Percentiles rank a stretch among this genome's conserved stretches.
Evolutionary conservation across 2,888 invertebrate species (phyloP).

Genomic region (Papilio demoleus): DNA sequence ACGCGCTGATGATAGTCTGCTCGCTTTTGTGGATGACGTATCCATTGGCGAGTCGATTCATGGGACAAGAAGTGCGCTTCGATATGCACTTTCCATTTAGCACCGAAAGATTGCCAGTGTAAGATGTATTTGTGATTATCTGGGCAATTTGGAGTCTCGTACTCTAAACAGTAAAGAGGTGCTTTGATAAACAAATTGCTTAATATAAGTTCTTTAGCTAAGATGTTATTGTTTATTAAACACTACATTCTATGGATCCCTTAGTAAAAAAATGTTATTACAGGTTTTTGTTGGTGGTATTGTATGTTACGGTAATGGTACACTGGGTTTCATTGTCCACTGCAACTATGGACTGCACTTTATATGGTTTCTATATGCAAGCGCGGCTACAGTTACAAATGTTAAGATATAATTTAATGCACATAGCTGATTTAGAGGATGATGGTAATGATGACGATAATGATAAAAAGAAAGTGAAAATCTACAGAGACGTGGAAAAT

Average conservation of each 20-base stretch:
- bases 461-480: background rate
- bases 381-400: constrained; percentile 1
- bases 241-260: background rate
- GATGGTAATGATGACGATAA: background rate
- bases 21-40: background rate
- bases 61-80: background rate
- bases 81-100: background rate
- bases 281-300: constrained; percentile 4
- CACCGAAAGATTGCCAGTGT: background rate
- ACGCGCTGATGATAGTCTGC: background rate
- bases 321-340: background rate
- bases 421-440: background rate
- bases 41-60: background rate
- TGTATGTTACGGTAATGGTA: background rate
- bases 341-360: background rate
- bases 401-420: constrained; percentile 2
- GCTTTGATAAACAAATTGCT: background rate
- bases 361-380: background rate
- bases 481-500: background rate
- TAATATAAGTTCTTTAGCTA: background rate
- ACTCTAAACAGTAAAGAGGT: no score
- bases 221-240: background rate
- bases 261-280: background rate
- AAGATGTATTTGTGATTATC: background rate
- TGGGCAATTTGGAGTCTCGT: background rate